Conservation (phyloP, 2,888 invertebrate species). For the Tetranychus piercei region DNA sequence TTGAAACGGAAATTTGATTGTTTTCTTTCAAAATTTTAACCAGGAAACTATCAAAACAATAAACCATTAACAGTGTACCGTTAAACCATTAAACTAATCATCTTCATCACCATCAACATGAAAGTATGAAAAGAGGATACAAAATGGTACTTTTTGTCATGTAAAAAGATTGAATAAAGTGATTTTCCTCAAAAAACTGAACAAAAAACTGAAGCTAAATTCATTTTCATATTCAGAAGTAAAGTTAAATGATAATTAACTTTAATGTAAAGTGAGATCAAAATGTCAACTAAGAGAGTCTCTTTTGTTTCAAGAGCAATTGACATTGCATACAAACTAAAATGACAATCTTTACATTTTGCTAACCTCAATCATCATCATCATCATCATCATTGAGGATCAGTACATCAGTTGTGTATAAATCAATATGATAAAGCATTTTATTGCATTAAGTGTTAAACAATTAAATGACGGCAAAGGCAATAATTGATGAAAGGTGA, state of each 20-base stretch:
- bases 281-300: background rate
- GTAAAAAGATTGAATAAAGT: too few species aligned
- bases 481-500: too few species aligned
- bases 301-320: background rate
- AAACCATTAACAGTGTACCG: background rate
- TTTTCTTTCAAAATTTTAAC: background rate
- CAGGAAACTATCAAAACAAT: background rate
- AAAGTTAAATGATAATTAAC: background rate
- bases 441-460: too few species aligned
- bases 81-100: background rate
- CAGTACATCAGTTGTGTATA: too few species aligned
- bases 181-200: too few species aligned
- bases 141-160: too few species aligned
- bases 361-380: too few species aligned
- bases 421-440: too few species aligned
- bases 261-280: background rate
- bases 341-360: background rate
- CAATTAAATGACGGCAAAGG: too few species aligned
- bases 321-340: background rate
- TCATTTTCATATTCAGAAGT: background rate
- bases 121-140: background rate
- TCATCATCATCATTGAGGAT: too few species aligned
- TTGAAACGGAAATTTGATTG: background rate
- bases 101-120: background rate
- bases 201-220: too few species aligned